phyloP scores from a whole-genome alignment of 2,797 vertebrate species.

The Lerista edwardsae region DNA sequence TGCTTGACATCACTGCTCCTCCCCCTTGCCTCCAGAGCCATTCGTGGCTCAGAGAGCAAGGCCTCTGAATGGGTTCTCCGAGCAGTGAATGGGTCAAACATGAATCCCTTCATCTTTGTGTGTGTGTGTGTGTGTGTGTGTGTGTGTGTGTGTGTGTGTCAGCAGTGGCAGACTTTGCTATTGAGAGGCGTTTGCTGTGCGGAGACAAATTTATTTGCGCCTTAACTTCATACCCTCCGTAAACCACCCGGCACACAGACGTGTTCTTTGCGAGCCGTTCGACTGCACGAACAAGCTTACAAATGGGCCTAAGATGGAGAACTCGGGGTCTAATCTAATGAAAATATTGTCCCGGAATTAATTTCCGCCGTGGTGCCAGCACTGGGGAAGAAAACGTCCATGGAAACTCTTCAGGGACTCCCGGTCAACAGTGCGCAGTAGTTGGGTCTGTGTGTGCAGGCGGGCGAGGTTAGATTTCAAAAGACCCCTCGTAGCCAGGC shows the following conservation, averaged over 20 bases:
- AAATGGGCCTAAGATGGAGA: constrained; percentile 81
- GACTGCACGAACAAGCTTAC: constrained; percentile 80
- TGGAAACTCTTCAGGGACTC: constrained; percentile 82
- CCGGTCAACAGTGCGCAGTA: constrained; percentile 75
- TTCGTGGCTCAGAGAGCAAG: too few species aligned
- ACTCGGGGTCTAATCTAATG: constrained; percentile 85
- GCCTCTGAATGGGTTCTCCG: too few species aligned
- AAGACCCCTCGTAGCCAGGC: constrained; percentile 74
- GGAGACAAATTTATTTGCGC: constrained; percentile 68
- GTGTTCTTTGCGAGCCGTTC: constrained; percentile 76
- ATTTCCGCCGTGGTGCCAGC: constrained; percentile 87
- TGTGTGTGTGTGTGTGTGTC: too few species aligned
- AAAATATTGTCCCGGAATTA: constrained; percentile 89
- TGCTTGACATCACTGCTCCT: too few species aligned
- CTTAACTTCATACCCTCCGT: constrained; percentile 75
- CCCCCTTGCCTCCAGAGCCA: too few species aligned
- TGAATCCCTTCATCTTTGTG: too few species aligned
- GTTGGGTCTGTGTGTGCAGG: constrained; percentile 69
- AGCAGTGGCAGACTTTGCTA: constrained; percentile 38
- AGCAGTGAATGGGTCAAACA: too few species aligned
- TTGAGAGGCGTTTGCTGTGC: constrained; percentile 45
- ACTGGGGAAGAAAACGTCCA: constrained; percentile 82
- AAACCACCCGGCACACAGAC: constrained; percentile 74
- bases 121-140: too few species aligned
- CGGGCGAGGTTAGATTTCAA: constrained; percentile 78